These are phyloP conservation scores for Dufourea novaeangliae DNA, from an alignment of 1,140 invertebrate genomes.

Conservation along the genomic window DNA sequence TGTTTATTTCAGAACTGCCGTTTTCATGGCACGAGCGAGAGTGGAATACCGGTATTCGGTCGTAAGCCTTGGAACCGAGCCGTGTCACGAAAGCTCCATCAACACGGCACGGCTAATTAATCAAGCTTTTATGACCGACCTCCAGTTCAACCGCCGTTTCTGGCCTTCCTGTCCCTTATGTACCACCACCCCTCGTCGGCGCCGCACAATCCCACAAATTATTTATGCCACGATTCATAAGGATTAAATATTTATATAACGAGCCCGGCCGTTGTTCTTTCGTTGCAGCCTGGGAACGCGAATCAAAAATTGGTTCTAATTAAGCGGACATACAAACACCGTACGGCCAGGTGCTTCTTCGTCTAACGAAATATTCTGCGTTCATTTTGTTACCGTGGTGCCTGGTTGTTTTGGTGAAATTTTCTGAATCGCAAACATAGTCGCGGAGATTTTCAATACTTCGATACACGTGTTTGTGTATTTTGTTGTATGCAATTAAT, in stretches of 20 bases:
- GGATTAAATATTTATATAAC: slow-evolving; percentile 60
- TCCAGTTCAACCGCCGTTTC: slow-evolving; percentile 22
- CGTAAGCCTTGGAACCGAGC: slow-evolving; percentile 30
- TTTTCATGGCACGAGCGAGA: slow-evolving; percentile 23
- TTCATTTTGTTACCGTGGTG: slow-evolving; percentile 6
- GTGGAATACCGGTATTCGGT: slow-evolving; percentile 33
- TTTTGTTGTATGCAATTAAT: no score
- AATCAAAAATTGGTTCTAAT: slow-evolving; percentile 57
- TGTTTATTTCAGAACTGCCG: slow-evolving; percentile 22
- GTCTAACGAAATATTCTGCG: not conserved
- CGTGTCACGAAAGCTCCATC: slow-evolving; percentile 59
- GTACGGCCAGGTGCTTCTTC: not conserved
- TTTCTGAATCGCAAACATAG: no score
- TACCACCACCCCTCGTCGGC: slow-evolving; percentile 7
- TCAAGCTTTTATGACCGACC: slow-evolving; percentile 66
- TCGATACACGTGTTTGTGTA: no score
- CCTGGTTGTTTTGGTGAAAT: not conserved
- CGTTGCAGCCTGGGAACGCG: slow-evolving; percentile 31
- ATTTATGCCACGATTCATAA: slow-evolving; percentile 63
- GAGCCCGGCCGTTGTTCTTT: slow-evolving; percentile 56
- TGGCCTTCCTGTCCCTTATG: not conserved
- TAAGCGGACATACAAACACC: slow-evolving; percentile 35
- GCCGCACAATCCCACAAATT: slow-evolving; percentile 53
- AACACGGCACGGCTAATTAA: slow-evolving; percentile 66
- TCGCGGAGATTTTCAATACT: not conserved